phyloP scores from a whole-genome alignment of 2,888 invertebrate species.

The Mesorhabditis spiculigera region DNA sequence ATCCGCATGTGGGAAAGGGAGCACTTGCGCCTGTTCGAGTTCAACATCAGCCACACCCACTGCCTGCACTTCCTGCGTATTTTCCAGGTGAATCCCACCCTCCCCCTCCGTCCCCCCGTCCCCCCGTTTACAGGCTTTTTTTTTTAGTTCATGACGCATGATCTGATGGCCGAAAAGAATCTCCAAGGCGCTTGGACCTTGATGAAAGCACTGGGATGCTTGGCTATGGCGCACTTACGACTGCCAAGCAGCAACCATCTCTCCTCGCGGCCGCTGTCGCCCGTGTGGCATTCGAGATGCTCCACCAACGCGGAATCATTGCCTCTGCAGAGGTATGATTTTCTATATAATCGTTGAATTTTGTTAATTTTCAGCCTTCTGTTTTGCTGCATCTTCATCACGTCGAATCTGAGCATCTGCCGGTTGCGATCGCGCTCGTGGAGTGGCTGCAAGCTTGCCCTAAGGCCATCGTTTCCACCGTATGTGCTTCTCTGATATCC shows the following conservation, averaged over 20 bases:
- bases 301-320: background rate
- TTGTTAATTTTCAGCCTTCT: background rate
- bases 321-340: background rate
- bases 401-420: background rate
- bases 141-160: background rate
- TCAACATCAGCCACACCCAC: slow-evolving; percentile 1
- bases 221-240: background rate
- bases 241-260: background rate
- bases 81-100: background rate
- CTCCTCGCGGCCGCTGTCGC: background rate
- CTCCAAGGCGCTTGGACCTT: background rate
- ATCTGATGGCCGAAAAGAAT: background rate
- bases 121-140: no score
- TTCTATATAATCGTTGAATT: background rate
- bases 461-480: background rate
- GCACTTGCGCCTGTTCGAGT: background rate
- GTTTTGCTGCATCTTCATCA: background rate
- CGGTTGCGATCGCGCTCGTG: background rate
- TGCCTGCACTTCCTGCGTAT: background rate
- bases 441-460: background rate
- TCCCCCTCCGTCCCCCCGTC: no score
- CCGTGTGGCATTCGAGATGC: background rate
- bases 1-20: background rate
- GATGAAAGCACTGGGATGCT: background rate
- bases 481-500: no score